A percentile compares a stretch with the other conserved stretches of the same genome.
phyloP scores from a whole-genome alignment of 2,797 vertebrate genomes.

The Bovichtus diacanthus region DNA sequence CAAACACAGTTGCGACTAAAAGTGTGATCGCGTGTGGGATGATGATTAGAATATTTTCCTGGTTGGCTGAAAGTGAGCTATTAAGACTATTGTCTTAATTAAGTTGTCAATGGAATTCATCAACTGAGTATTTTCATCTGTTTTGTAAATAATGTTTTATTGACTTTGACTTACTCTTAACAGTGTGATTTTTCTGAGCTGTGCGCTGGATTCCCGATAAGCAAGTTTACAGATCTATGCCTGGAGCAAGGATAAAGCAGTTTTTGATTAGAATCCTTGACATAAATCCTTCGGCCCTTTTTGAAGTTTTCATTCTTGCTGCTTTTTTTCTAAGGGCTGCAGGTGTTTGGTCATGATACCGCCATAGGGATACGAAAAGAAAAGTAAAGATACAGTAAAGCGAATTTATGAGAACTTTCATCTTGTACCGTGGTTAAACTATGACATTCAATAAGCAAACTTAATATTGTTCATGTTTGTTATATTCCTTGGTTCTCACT shows the following conservation, averaged over 20 bases:
- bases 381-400: conserved; percentile 31
- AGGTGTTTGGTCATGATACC: conserved; percentile 64
- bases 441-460: conserved; percentile 22
- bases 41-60: neutral
- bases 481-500: conserved; percentile 9
- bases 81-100: too few species aligned
- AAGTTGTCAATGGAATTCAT: neutral
- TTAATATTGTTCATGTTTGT: conserved; percentile 10
- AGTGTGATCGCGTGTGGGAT: neutral
- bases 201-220: conserved; percentile 47
- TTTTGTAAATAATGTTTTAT: neutral
- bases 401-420: conserved; percentile 56
- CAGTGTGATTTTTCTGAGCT: conserved; percentile 17
- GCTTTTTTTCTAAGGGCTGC: conserved; percentile 39
- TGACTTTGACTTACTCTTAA: conserved; percentile 18
- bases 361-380: conserved; percentile 44
- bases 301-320: conserved; percentile 56
- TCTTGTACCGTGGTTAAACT: conserved; percentile 46
- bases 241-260: conserved; percentile 61
- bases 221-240: conserved; percentile 46
- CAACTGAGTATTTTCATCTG: neutral
- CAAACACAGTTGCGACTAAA: neutral
- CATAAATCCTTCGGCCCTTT: conserved; percentile 64
- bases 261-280: conserved; percentile 67
- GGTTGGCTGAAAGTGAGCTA: conserved; percentile 2